phyloP scores from a whole-genome alignment of 2,888 invertebrate genomes.

The Hipparchia sbordonii region DNA sequence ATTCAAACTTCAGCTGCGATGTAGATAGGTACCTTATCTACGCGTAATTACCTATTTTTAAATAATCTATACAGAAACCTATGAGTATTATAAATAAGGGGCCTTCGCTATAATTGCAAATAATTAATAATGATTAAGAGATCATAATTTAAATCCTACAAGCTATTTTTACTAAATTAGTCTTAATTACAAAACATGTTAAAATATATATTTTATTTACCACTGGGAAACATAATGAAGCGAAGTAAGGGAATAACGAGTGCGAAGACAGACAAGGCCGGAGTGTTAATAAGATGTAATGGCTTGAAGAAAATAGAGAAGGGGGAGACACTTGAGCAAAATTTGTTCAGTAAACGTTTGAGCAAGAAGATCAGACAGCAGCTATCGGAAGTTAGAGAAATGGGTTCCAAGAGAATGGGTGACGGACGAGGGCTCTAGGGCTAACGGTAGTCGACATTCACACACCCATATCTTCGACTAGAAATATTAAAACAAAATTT shows the following conservation, averaged over 20 bases:
- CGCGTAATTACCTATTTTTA: slow-evolving; percentile 49
- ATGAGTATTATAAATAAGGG: slow-evolving; percentile 82
- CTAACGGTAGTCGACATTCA: slow-evolving; percentile 68
- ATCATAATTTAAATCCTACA: slow-evolving; percentile 80
- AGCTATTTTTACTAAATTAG: slow-evolving; percentile 77
- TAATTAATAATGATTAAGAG: slow-evolving; percentile 83
- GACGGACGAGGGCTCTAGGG: slow-evolving; percentile 50
- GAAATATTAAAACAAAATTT: slow-evolving; percentile 67
- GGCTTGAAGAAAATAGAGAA: neutral
- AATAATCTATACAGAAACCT: slow-evolving; percentile 69
- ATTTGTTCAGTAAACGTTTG: slow-evolving; percentile 77
- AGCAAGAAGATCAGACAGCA: slow-evolving; percentile 76
- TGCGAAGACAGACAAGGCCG: slow-evolving; percentile 44
- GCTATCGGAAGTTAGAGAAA: slow-evolving; percentile 64
- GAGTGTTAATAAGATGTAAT: slow-evolving; percentile 29
- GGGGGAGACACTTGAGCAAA: slow-evolving; percentile 67
- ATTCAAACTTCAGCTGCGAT: slow-evolving; percentile 47
- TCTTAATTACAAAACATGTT: slow-evolving; percentile 71
- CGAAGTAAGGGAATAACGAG: slow-evolving; percentile 57
- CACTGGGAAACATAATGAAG: slow-evolving; percentile 61
- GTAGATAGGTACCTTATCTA: slow-evolving; percentile 51
- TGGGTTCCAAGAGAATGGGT: slow-evolving; percentile 45
- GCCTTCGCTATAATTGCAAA: slow-evolving; percentile 72
- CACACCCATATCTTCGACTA: slow-evolving; percentile 75
- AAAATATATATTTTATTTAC: slow-evolving; percentile 54